Evolutionary conservation across 1,140 invertebrate genomes (phyloP).

Genomic region (Nymphalis io): DNA sequence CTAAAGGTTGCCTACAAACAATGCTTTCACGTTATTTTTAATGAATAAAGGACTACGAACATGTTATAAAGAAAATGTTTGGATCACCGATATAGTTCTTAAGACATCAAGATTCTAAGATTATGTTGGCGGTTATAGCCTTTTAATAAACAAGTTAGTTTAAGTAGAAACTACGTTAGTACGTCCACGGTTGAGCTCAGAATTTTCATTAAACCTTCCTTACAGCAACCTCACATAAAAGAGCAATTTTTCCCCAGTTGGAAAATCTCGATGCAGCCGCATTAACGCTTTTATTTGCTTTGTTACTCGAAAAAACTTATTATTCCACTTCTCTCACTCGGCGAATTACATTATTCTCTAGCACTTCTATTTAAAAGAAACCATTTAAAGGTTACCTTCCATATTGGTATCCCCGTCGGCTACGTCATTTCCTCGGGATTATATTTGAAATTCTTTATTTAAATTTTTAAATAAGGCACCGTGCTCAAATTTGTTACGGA

Average conservation of each 20-base stretch:
- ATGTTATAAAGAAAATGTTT: not conserved
- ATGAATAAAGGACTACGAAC: not conserved
- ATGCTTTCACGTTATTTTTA: not conserved
- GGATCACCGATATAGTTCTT: not conserved
- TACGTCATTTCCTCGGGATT: constrained; percentile 27
- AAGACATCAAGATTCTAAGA: constrained; percentile 10
- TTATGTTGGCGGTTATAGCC: constrained; percentile 41
- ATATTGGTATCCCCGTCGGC: constrained; percentile 37
- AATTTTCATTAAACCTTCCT: constrained; percentile 77
- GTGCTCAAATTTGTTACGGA: constrained; percentile 8
- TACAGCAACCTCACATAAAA: constrained; percentile 73
- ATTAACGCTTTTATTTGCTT: constrained; percentile 78
- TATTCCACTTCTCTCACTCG: constrained; percentile 73
- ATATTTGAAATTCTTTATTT: constrained; percentile 34
- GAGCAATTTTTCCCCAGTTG: constrained; percentile 75
- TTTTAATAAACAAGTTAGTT: constrained; percentile 43
- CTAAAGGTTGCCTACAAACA: not conserved
- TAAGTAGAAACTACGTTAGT: constrained; percentile 43
- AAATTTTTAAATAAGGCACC: constrained; percentile 31
- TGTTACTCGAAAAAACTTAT: constrained; percentile 78
- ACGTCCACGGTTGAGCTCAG: constrained; percentile 53
- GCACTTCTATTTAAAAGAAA: constrained; percentile 54
- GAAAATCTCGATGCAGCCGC: constrained; percentile 77
- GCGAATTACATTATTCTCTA: constrained; percentile 73
- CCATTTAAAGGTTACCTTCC: constrained; percentile 42